phyloP scores from a whole-genome alignment of 1,140 invertebrate species.

The Drosophila melanogaster region DNA sequence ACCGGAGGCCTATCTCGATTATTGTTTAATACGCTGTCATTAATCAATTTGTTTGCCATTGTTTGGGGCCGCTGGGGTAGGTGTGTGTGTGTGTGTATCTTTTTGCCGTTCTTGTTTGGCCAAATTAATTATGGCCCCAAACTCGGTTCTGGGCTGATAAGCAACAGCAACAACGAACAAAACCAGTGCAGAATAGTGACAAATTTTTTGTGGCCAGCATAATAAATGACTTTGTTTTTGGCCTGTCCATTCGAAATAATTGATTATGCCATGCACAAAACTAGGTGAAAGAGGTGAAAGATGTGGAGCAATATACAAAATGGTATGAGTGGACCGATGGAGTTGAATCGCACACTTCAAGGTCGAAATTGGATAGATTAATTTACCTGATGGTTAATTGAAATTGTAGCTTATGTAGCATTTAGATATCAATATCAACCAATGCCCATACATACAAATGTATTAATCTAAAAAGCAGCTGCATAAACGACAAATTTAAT shows the following conservation, averaged over 20 bases:
- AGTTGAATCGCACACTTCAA: neutral
- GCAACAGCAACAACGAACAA: slow-evolving; percentile 36
- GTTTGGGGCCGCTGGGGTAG: slow-evolving; percentile 66
- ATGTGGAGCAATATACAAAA: slow-evolving; percentile 9
- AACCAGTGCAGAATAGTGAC: slow-evolving; percentile 77
- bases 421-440: no score
- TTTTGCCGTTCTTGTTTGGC: slow-evolving; percentile 55
- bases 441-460: no score
- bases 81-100: slow-evolving; percentile 10
- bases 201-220: slow-evolving; percentile 72
- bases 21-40: slow-evolving; percentile 82
- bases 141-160: slow-evolving; percentile 66
- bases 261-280: slow-evolving; percentile 48
- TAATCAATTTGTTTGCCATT: slow-evolving; percentile 82
- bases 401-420: neutral
- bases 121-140: slow-evolving; percentile 76
- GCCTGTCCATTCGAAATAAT: slow-evolving; percentile 53
- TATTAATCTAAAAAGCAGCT: no score
- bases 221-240: slow-evolving; percentile 79
- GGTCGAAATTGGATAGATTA: neutral
- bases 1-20: slow-evolving; percentile 75
- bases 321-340: no score
- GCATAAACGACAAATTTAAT: no score
- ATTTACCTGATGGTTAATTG: neutral
- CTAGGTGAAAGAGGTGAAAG: slow-evolving; percentile 30